A percentile compares a stretch with the other conserved stretches of the same genome.
Conservation (phyloP, 2,113 vertebrate genomes). For the Corydoras sp. region DNA sequence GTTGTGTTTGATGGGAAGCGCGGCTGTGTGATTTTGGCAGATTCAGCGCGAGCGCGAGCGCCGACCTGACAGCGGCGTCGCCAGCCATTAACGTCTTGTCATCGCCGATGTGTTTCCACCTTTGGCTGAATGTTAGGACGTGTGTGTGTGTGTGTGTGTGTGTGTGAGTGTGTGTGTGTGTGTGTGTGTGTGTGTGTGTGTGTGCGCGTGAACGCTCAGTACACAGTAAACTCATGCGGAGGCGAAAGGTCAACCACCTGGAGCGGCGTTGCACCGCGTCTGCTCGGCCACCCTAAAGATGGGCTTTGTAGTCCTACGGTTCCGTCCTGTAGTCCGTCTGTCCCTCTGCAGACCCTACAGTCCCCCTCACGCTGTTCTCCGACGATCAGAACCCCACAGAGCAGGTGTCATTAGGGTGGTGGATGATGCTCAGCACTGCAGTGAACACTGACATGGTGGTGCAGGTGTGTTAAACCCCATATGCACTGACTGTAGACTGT, state of each 20-base stretch:
- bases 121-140: constrained; percentile 23
- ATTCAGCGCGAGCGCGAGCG: constrained; percentile 10
- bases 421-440: too few species aligned
- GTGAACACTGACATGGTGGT: too few species aligned
- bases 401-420: too few species aligned
- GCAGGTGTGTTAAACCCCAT: too few species aligned
- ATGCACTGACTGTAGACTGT: too few species aligned
- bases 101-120: constrained; percentile 8
- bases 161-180: constrained; percentile 9
- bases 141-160: constrained; percentile 11
- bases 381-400: too few species aligned
- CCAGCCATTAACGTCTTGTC: constrained; percentile 22
- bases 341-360: too few species aligned
- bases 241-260: constrained; percentile 21
- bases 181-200: constrained; percentile 23
- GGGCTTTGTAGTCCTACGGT: too few species aligned
- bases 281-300: too few species aligned
- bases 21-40: constrained; percentile 10
- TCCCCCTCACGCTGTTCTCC: too few species aligned
- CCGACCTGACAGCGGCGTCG: constrained; percentile 9
- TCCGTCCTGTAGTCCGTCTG: too few species aligned
- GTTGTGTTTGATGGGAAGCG: constrained; percentile 10
- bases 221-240: constrained; percentile 13
- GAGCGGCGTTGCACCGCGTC: background rate
- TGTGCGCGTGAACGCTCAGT: constrained; percentile 12